Evolutionary conservation across 2,113 vertebrate genomes (phyloP), one percentile per base, ranked within the genome.

Genomic region (Microcebus jonahi): DNA sequence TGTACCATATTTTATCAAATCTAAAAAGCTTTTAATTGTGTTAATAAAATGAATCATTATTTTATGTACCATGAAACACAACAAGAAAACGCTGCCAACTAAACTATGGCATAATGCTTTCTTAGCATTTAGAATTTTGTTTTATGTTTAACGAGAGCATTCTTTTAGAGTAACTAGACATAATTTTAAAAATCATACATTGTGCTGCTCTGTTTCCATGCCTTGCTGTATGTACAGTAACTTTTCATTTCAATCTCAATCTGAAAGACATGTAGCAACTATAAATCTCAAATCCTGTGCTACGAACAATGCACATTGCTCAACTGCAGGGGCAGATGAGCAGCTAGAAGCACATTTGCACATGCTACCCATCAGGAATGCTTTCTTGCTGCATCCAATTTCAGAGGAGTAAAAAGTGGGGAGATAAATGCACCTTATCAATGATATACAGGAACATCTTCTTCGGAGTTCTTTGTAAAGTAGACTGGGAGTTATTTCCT

Each of bases 211-310:
- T 92, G 55, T 94, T 61, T 92, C 63, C 48, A 13, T 68, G 57
- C 76, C 34, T 85, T 88, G 73, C 59, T 65, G 4, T 61, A 29
- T 53, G 5, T 48, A 15, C 15, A 36, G 27, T 86, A 80, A 65
- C 36, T 93, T 89, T 82, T 86, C 73, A 29, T 79, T 87, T 92
- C n/a, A 21, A 23, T 90, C 88, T 80, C 71, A 89, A 89, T 88
- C 65, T 68, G 31, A 21, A 89, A 79, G 88, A 80, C 53, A 81
- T 80, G 81, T 92, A 76, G 36, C 4, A 18, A 73, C 0, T 7
- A 65, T 70, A 80, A 70, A 95, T 70, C 36, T 89, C 75, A 86
- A 91, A 73, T 68, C 75, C 45, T 53, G 55, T 79, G 67, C 23
- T 70, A n/a, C 1, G 0, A 13, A 70, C 63, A 63, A 34, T 31